Percentiles rank a stretch among this genome's conserved stretches.
phyloP scores from a whole-genome alignment of 2,888 invertebrate genomes.

The Melieria omissa region DNA sequence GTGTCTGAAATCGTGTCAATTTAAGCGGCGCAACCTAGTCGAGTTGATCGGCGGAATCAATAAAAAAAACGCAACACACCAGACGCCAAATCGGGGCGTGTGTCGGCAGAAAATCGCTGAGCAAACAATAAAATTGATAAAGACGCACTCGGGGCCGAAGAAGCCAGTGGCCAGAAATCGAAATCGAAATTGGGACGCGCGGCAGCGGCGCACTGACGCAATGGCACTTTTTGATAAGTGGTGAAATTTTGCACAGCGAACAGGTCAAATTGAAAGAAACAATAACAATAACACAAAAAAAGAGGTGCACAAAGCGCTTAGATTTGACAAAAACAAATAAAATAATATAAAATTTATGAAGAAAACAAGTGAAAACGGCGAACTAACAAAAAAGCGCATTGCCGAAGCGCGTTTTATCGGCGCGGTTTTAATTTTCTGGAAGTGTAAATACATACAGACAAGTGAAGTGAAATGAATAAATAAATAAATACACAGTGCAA shows the following conservation, averaged over 20 bases:
- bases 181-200: too few relatives aligned
- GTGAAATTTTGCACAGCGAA: too few relatives aligned
- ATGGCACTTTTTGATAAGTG: too few relatives aligned
- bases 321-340: neutral
- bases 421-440: too few relatives aligned
- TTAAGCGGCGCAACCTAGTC: neutral
- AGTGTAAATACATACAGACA: too few relatives aligned
- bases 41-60: too few relatives aligned
- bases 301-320: conserved; percentile 2
- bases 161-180: too few relatives aligned
- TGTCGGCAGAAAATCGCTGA: neutral
- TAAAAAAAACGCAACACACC: too few relatives aligned
- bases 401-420: neutral
- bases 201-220: too few relatives aligned
- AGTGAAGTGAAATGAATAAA: neutral
- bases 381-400: conserved; percentile 25
- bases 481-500: neutral
- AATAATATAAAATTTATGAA: conserved; percentile 12
- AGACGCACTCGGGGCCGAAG: neutral
- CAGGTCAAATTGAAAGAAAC: conserved; percentile 2
- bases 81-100: too few relatives aligned
- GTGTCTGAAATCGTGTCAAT: neutral
- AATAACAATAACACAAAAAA: conserved; percentile 23
- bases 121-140: conserved; percentile 1
- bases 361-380: conserved; percentile 51